Evolutionary conservation across 2,797 vertebrate species (phyloP), one percentile per base, ranked within the genome.

Genomic region (Orestias chungarensis): DNA sequence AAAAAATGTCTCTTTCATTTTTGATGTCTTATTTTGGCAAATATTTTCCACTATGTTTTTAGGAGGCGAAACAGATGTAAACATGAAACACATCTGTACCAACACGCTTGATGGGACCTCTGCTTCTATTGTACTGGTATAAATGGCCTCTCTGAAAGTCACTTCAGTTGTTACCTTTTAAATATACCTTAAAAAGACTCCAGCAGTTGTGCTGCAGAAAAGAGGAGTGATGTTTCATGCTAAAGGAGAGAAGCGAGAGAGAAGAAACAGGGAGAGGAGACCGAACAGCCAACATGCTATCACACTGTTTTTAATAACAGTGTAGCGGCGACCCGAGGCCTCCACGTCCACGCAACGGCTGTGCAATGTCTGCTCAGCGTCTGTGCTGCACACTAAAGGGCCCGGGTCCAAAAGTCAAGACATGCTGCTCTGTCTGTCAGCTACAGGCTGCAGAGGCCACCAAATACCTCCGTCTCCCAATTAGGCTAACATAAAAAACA

Each of bases 271-370:
- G 71, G 80, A 90, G 87, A 85, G 80, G 77, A 82, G 86, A 72
- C 79, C 88, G 90, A 94, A 94, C 92, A 93, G 93, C 89, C 93
- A 90, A 93, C 91, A 92, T 94, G 94, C 89, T 92, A 94, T 95
- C 94, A 94, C 94, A 89, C 94, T 93, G 94, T 94, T 94, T 95
- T 93, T 93, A 93, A 93, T 93, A 93, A 93, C 92, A 89, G 88
- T 83, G 90, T 85, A 88, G 86, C 86, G 79, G 92, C 92, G 91
- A 93, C 93, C 93, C 92, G 86, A 93, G 91, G 93, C 94, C 92
- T 92, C 87, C 89, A 93, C 91, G 82, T 95, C 94, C 94, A 95
- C 93, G 94, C 94, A 95, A 93, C 93, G 93, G 92, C 94, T 95
- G 94, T 94, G 93, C 93, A 83, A 90, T 92, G 90, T 93, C 93